Percentiles rank a stretch among this genome's conserved stretches.
These are phyloP conservation scores for Drosophila orena DNA, from an alignment of 1,140 invertebrate species.

Conservation along the genomic window DNA sequence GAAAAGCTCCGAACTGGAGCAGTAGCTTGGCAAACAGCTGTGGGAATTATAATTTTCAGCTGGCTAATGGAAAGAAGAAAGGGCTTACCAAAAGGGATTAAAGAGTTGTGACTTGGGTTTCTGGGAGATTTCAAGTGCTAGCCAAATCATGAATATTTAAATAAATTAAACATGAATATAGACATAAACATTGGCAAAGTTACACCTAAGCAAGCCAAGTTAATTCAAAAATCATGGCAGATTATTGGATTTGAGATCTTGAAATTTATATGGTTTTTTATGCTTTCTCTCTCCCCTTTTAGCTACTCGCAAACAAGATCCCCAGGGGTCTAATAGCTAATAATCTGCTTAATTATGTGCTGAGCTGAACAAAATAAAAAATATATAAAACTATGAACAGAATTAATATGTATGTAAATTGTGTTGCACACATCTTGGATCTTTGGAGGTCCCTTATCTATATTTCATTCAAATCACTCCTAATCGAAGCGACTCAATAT, in stretches of 20 bases:
- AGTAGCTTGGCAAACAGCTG: conserved; percentile 18
- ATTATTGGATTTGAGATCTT: neutral
- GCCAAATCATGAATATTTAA: no score
- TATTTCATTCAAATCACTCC: conserved; percentile 17
- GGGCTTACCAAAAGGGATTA: neutral
- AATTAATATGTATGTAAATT: conserved; percentile 54
- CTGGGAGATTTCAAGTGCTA: no score
- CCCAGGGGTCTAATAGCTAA: conserved; percentile 25
- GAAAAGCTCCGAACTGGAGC: conserved; percentile 43
- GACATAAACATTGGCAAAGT: no score
- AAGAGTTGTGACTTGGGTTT: no score
- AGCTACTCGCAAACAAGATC: conserved; percentile 9
- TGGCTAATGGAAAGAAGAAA: conserved; percentile 7
- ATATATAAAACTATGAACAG: neutral
- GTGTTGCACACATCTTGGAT: conserved; percentile 8
- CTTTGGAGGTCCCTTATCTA: conserved; percentile 13
- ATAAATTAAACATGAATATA: no score
- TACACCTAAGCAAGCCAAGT: neutral
- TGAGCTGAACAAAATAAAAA: conserved; percentile 15
- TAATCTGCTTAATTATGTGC: conserved; percentile 52
- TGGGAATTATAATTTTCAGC: conserved; percentile 31
- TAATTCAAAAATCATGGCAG: neutral
- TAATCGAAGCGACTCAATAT: conserved; percentile 10
- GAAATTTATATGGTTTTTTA: conserved; percentile 5
- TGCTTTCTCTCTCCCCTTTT: conserved; percentile 11